Percentiles rank a stretch among this genome's conserved stretches.
Conservation (phyloP, 2,113 vertebrate species). For the Athene cunicularia region DNA sequence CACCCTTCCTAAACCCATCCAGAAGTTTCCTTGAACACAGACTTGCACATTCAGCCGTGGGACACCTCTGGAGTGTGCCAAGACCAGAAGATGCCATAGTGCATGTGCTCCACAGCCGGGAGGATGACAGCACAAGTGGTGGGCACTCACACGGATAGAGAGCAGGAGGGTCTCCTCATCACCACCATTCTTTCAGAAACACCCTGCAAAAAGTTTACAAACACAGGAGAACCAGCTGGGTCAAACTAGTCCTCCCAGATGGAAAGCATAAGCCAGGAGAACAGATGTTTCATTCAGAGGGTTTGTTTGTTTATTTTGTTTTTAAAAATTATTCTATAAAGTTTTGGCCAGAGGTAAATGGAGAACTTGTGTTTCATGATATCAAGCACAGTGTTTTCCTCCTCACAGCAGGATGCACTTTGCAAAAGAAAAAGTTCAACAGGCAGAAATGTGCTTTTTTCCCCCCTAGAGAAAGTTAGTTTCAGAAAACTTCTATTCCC, state of each 20-base stretch:
- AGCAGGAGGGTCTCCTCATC: not conserved
- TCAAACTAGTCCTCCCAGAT: not conserved
- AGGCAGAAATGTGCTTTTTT: not conserved
- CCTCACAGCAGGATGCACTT: not conserved
- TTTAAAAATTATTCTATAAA: not conserved
- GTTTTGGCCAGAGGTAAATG: not conserved
- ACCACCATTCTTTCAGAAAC: not conserved
- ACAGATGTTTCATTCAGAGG: not conserved
- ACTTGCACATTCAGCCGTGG: not conserved
- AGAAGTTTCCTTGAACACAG: not conserved
- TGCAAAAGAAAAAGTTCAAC: not conserved
- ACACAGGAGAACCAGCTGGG: not conserved
- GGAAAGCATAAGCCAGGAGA: not conserved
- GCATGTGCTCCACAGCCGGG: fast-evolving
- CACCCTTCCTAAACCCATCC: not conserved
- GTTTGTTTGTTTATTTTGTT: not conserved
- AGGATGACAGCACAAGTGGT: not conserved
- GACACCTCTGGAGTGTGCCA: fast-evolving
- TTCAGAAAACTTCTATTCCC: not conserved
- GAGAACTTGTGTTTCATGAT: not conserved
- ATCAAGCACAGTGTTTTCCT: not conserved
- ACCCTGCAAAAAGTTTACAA: not conserved
- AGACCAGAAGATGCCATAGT: not conserved
- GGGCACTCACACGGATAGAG: not conserved
- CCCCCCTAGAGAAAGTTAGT: not conserved